Base-by-base conservation (phyloP, 2,888 invertebrate genomes). In the Xestia rhomboidea region DNA sequence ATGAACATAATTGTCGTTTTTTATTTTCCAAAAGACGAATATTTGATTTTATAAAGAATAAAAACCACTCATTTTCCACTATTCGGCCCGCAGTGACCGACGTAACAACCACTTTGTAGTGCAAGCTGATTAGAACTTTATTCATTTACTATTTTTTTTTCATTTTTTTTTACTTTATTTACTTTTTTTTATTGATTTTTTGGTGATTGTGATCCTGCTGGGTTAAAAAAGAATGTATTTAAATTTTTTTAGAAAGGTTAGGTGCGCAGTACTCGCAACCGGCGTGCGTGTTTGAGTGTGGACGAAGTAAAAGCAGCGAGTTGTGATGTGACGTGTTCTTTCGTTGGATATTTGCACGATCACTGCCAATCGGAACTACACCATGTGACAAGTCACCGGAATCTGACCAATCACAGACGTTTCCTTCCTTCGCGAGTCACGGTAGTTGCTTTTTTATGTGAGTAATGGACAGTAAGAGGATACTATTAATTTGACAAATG, bases 171-270 rank as follows among this genome's bases (percentile, higher is more conserved):
- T n/a, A n/a, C n/a, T n/a, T n/a, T n/a, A n/a, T n/a, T n/a, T n/a
- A n/a, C n/a, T n/a, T n/a, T n/a, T n/a, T n/a, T n/a, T n/a, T n/a
- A n/a, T n/a, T n/a, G n/a, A n/a, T n/a, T n/a, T n/a, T n/a, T n/a
- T n/a, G n/a, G n/a, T n/a, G n/a, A n/a, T n/a, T n/a, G n/a, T n/a
- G n/a, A n/a, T n/a, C n/a, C n/a, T 34, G 97, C 97, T 0, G 98
- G 98, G 54, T 98, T 98, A 97, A 98, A 98, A 94, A 98, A 98
- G 0, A 98, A 97, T 0, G 98, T 98, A 97, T 98, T 98, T 93
- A 98, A 93, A 95, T 98, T 98, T 54, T 13, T 13, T 54, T n/a
- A 54, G 13, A 54, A 54, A 57, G 15, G 6, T 27, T 6, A n/a
- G 13, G 57, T 15, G 13, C 15, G 51, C 4, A 24, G n/a, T n/a